These are phyloP conservation scores for Hirundichthys speculiger DNA, from an alignment of 2,113 vertebrate genomes.

Conservation along the genomic window DNA sequence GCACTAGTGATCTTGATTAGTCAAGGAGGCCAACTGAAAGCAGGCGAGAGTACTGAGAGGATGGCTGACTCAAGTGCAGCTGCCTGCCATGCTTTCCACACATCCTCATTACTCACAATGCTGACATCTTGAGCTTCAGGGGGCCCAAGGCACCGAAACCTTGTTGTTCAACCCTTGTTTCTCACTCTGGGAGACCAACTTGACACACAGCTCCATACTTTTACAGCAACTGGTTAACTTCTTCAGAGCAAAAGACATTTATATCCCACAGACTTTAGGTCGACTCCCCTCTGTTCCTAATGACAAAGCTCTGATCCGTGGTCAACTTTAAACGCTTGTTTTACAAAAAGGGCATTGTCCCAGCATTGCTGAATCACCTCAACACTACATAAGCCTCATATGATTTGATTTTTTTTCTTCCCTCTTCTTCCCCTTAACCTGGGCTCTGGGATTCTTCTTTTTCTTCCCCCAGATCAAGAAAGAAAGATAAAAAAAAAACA, in stretches of 20 bases:
- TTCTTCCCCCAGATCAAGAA: no score
- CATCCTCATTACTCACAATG: slow-evolving; percentile 76
- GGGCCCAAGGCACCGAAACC: slow-evolving; percentile 47
- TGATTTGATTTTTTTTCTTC: background rate
- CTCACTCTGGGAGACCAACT: slow-evolving; percentile 21
- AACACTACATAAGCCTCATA: slow-evolving; percentile 7
- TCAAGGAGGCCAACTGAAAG: slow-evolving; percentile 45
- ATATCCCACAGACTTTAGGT: slow-evolving; percentile 19
- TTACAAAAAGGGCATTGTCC: slow-evolving; percentile 8
- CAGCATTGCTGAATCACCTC: slow-evolving; percentile 18
- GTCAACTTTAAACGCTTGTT: slow-evolving; percentile 11
- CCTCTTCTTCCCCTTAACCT: no score
- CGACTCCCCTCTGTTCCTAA: background rate
- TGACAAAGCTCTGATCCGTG: slow-evolving; percentile 17
- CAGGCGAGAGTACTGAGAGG: slow-evolving; percentile 30
- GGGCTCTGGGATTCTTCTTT: no score
- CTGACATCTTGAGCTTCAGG: slow-evolving; percentile 56
- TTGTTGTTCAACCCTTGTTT: slow-evolving; percentile 41
- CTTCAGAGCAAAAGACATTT: slow-evolving; percentile 29
- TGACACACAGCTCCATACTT: slow-evolving; percentile 31
- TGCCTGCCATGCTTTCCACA: slow-evolving; percentile 74
- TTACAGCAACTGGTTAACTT: slow-evolving; percentile 23
- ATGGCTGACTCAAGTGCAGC: slow-evolving; percentile 76
- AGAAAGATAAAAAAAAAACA: no score
- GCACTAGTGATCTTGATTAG: slow-evolving; percentile 38